Evolutionary conservation across 2,113 vertebrate species (phyloP), one percentile per base, ranked within the genome.

Genomic region (Poeciliopsis turrubarensis): DNA sequence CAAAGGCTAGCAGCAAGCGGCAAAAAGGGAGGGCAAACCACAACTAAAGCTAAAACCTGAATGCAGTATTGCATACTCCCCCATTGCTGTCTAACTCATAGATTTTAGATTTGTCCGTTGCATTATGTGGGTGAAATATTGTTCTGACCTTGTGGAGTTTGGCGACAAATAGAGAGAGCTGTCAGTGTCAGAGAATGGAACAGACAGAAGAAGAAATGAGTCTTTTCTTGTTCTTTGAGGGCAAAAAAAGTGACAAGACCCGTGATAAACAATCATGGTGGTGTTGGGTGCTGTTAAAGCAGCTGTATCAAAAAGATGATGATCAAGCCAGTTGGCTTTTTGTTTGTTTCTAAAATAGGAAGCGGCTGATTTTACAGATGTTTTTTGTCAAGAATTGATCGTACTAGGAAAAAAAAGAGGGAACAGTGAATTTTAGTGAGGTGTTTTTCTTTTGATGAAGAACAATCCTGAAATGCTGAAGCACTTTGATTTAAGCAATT

Each of bases 1-100:
- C 60, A 68, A 74, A 82, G 65, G 44, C 26, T 66, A 70, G 67
- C 60, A 82, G 44, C 72, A 62, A 78, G 51, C 2, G 6, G 68
- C 60, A 31, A 74, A 11, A 75, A 60, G 9, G 25, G 54, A 39
- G 32, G 26, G 17, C 34, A 41, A 68, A 26, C 29, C 27, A 57
- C 34, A 71, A 25, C 61, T 44, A 0, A 31, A 71, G 37, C 61
- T 63, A n/a, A 30, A 69, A 32, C 1, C 41, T 11, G 51, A 29
- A 30, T 64, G 64, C 34, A 41, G 6, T 31, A 12, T 51, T 68
- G 32, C 65, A 70, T 65, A 39, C 30, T 63, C n/a, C 19, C 70
- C 19, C 60, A 9, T 26, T 1, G 39, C 29, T 22, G 39, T 44
- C 14, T 19, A 68, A 68, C 17, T 47, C 27, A 51, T 30, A 15